phyloP scores from a whole-genome alignment of 35 echinoderm and acorn worm species.

The Holothuria glaberrima region DNA sequence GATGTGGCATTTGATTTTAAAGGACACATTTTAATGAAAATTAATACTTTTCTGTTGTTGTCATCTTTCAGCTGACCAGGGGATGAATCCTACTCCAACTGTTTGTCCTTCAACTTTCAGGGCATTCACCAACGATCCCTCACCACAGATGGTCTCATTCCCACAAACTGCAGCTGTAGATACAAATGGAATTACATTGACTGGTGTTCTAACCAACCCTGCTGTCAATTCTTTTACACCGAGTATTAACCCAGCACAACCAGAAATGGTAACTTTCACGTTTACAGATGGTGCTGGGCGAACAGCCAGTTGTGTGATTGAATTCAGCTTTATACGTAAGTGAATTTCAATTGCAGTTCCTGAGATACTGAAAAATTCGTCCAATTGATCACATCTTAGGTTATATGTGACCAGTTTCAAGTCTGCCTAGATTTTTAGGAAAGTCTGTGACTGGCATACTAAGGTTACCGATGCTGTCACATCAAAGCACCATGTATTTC shows the following conservation, averaged over 20 bases:
- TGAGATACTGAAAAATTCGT: not conserved
- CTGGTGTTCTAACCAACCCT: not conserved
- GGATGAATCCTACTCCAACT: not conserved
- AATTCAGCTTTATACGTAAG: not conserved
- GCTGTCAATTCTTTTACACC: not conserved
- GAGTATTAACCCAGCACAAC: no score
- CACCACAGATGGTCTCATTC: not conserved
- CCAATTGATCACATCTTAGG: no score
- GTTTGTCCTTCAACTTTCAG: not conserved
- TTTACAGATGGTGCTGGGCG: not conserved
- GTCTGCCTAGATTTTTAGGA: no score
- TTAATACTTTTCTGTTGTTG: not conserved
- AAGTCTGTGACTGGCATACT: no score
- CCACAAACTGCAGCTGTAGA: not conserved
- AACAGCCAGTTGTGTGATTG: not conserved
- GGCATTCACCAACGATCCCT: not conserved
- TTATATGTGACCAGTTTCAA: no score
- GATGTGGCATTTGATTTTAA: no score
- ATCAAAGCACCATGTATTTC: no score
- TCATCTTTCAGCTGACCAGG: not conserved
- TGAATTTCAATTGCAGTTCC: not conserved
- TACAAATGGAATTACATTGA: not conserved
- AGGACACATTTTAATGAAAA: no score
- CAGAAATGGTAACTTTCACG: not conserved
- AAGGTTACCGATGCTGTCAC: no score